phyloP scores from a whole-genome alignment of 2,888 invertebrate species.

The Lasioglossum calceatum region DNA sequence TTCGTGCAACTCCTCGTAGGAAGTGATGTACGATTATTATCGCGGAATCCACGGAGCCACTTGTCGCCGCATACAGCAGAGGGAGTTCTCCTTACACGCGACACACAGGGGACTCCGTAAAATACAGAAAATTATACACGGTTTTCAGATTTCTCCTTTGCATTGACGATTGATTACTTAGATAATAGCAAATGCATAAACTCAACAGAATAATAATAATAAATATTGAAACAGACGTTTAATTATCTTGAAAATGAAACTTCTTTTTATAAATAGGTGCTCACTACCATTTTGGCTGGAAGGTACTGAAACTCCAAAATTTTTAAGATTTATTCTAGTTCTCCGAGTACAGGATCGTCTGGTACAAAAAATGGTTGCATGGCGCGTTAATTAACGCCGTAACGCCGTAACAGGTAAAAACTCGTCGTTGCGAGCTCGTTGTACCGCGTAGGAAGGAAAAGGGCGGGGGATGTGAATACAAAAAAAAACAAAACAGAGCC shows the following conservation, averaged over 20 bases:
- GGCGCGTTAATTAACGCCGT: not conserved
- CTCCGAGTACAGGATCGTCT: not conserved
- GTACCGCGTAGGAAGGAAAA: not conserved
- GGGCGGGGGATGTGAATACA: conserved; percentile 11
- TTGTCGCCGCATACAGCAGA: not conserved
- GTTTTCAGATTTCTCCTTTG: not conserved
- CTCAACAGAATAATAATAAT: not conserved
- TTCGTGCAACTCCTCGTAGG: not conserved
- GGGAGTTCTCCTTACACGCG: not conserved
- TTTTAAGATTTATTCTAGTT: not conserved
- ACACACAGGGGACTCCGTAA: not conserved
- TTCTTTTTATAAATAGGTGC: not conserved
- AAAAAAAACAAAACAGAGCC: conserved; percentile 24
- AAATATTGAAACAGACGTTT: not conserved
- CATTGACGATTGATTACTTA: not conserved
- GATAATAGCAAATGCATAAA: no score
- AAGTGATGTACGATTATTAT: not conserved
- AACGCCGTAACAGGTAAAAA: not conserved
- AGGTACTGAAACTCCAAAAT: not conserved
- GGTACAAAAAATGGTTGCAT: not conserved
- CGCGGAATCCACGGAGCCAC: not conserved
- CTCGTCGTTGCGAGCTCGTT: not conserved
- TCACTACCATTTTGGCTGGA: not conserved
- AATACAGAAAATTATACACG: not conserved
- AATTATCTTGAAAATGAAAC: not conserved